These are phyloP conservation scores for Zaprionus gabonicus DNA, from an alignment of 1,140 invertebrate genomes.

Conservation along the genomic window DNA sequence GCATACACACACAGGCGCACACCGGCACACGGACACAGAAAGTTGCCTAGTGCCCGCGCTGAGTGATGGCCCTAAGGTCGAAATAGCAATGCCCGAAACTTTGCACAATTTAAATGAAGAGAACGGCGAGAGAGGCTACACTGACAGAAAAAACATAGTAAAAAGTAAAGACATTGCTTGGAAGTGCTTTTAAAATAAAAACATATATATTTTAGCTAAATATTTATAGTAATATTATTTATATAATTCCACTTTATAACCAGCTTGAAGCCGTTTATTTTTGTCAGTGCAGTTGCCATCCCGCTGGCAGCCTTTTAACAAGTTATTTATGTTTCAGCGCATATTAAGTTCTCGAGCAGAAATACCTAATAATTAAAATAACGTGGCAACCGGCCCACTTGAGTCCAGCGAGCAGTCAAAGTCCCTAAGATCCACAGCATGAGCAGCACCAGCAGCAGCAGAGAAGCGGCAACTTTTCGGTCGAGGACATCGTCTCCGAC, in stretches of 20 bases:
- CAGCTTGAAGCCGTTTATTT: neutral
- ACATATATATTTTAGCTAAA: too few species aligned
- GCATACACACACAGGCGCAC: neutral
- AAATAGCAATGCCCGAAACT: slow-evolving; percentile 12
- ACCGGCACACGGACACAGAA: neutral
- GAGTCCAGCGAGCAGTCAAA: slow-evolving; percentile 3
- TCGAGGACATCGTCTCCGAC: slow-evolving; percentile 45
- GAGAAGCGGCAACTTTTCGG: slow-evolving; percentile 3
- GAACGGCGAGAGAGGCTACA: neutral
- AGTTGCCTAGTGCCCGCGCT: slow-evolving; percentile 1
- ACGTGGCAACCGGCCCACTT: slow-evolving; percentile 27
- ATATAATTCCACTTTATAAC: too few species aligned
- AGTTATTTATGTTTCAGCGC: slow-evolving; percentile 50
- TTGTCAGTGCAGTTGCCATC: slow-evolving; percentile 14
- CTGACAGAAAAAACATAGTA: neutral
- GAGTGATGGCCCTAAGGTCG: slow-evolving; percentile 18
- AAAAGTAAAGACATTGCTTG: too few species aligned
- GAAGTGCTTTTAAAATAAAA: too few species aligned
- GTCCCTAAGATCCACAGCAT: slow-evolving; percentile 19
- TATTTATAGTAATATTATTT: too few species aligned
- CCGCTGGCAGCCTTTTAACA: slow-evolving; percentile 22
- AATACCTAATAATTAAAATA: slow-evolving; percentile 49
- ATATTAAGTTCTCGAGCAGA: slow-evolving; percentile 37
- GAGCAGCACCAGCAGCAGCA: neutral
- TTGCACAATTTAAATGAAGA: slow-evolving; percentile 18